Base-by-base conservation (phyloP, 2,888 invertebrate genomes). In the Galerucella pusilla region DNA sequence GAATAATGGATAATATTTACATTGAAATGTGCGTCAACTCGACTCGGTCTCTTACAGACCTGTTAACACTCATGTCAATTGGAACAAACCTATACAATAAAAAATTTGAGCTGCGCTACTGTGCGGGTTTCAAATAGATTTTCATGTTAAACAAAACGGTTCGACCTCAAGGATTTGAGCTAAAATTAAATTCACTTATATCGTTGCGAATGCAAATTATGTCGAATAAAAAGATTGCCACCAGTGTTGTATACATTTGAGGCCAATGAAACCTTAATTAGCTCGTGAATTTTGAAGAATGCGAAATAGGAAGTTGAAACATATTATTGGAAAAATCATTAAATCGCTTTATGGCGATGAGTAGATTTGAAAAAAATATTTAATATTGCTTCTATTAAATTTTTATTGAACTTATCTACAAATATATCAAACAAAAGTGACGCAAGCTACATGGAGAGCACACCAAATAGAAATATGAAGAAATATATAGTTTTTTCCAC, bases 171-270 rank as follows among this genome's bases (percentile, higher is more conserved):
- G 63, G 63, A 63, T n/a, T 42, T 20, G 35, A 63, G 16, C 63
- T 63, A 63, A 63, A 63, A 63, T 63, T 63, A 63, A 63, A 42
- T 63, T 9, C 42, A 14, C 63, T 63, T 35, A 42, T 52, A 69
- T 65, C 69, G 20, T 65, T 63, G 35, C 68, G 60, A 72, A 61
- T 75, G 72, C 72, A 75, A 72, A 71, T 71, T 68, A 75, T 59
- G 63, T 35, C 49, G 57, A 46, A 63, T 59, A 75, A 72, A 72
- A 71, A 46, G 20, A 52, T 52, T 42, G 52, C 64, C 49, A 46
- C 10, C 20, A 16, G 20, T 0, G 10, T 59, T 59, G 9, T 59
- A 69, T 61, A 61, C 63, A 54, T 52, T n/a, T 28, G 70, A 49
- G 70, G 70, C 70, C 70, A 71, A 64, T 64, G 70, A 35, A 71